Conservation (phyloP, 2,888 invertebrate species). For the Dione juno region DNA sequence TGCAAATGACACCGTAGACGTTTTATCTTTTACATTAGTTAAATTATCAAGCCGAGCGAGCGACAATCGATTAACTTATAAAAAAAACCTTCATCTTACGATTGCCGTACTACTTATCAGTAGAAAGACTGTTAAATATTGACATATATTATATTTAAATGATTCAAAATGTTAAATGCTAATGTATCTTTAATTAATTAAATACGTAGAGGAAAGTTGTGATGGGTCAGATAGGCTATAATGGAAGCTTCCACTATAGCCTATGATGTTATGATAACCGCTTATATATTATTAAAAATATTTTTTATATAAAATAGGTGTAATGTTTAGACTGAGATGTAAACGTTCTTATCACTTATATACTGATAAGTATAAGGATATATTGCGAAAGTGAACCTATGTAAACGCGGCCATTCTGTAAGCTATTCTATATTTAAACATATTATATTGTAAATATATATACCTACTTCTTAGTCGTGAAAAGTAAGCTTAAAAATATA, state of each 20-base stretch:
- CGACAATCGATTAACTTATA: conserved; percentile 39
- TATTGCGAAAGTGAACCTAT: conserved; percentile 1
- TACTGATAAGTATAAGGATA: background rate
- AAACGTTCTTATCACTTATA: conserved; percentile 4
- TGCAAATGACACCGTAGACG: conserved; percentile 38
- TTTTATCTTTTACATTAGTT: conserved; percentile 38
- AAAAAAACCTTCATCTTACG: conserved; percentile 34
- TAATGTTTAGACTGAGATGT: background rate
- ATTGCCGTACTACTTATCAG: conserved; percentile 38
- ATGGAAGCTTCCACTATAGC: no score
- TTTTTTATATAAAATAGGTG: background rate
- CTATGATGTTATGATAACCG: no score
- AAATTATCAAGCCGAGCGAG: conserved; percentile 37
- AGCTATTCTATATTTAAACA: background rate
- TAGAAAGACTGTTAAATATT: conserved; percentile 26
- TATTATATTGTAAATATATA: no score
- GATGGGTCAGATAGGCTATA: conserved; percentile 13
- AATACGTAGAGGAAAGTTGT: conserved; percentile 8
- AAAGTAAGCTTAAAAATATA: no score
- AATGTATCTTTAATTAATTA: conserved; percentile 18
- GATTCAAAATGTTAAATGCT: background rate
- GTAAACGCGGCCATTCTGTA: background rate
- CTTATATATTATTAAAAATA: no score
- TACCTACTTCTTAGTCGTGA: no score
- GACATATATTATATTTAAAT: conserved; percentile 21